phyloP scores from a whole-genome alignment of 2,797 vertebrate genomes.

The Merluccius polli region DNA sequence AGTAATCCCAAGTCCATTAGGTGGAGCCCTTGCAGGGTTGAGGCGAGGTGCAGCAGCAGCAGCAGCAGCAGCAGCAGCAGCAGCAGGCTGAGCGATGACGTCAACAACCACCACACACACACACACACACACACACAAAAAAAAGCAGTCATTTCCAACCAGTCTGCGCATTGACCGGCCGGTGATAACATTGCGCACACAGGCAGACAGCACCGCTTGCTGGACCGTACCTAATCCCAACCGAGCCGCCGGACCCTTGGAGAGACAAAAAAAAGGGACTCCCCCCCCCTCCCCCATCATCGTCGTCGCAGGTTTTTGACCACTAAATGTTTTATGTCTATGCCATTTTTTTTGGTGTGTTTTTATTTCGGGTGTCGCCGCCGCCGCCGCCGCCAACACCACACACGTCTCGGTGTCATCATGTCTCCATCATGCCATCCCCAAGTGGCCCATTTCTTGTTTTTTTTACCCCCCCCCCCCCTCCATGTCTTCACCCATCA shows the following conservation, averaged over 20 bases:
- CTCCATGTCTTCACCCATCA: neutral
- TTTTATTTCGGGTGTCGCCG: constrained; percentile 59
- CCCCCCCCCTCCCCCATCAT: too few species aligned
- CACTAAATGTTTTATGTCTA: constrained; percentile 61
- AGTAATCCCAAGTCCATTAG: constrained; percentile 56
- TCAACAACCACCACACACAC: too few species aligned
- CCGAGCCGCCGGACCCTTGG: constrained; percentile 51
- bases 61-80: too few species aligned
- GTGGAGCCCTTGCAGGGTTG: constrained; percentile 60
- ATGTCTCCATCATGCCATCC: constrained; percentile 64
- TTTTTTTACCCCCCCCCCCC: too few species aligned
- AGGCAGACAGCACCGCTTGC: constrained; percentile 49
- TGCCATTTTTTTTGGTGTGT: too few species aligned
- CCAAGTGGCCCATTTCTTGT: constrained; percentile 59
- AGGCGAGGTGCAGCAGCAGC: constrained; percentile 24
- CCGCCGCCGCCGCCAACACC: too few species aligned
- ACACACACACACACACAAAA: too few species aligned
- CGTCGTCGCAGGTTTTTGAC: constrained; percentile 65
- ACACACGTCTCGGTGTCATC: constrained; percentile 63
- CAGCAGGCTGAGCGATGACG: constrained; percentile 62
- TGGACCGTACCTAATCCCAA: constrained; percentile 51
- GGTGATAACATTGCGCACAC: constrained; percentile 69
- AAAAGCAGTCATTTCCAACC: constrained; percentile 68
- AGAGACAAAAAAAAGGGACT: constrained; percentile 39
- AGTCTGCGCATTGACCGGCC: constrained; percentile 70